Percentiles rank a stretch among this genome's conserved stretches.
These are phyloP conservation scores for Hexactinellida sp. DNA, from an alignment of 37 sponge, comb jelly and placozoan species.

Conservation along the genomic window DNA sequence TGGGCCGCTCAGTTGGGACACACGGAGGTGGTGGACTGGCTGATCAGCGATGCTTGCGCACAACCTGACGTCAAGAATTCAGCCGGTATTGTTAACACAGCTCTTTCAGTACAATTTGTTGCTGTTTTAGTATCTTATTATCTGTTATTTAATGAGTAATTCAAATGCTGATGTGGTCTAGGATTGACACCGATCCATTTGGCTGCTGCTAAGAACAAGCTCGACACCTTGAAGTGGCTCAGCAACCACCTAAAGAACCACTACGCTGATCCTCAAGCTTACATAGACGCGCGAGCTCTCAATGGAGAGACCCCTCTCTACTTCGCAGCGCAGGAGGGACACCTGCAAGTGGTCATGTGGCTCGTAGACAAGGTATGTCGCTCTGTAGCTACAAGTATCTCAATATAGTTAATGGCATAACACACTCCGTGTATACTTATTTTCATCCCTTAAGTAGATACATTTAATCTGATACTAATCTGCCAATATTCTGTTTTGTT, in stretches of 20 bases:
- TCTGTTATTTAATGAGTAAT: background rate
- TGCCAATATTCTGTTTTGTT: background rate
- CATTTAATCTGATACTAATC: background rate
- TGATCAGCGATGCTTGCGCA: slow-evolving; percentile 47
- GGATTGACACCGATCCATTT: slow-evolving; percentile 70
- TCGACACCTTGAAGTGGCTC: slow-evolving; percentile 52
- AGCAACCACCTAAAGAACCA: slow-evolving; percentile 39
- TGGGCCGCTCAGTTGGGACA: slow-evolving; percentile 84
- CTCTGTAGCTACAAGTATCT: slow-evolving; percentile 18
- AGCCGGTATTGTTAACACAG: too few species aligned
- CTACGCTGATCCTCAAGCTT: background rate
- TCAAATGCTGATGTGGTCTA: too few species aligned
- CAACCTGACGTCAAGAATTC: slow-evolving; percentile 37
- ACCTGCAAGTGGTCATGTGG: slow-evolving; percentile 45
- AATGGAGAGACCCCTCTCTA: slow-evolving; percentile 83
- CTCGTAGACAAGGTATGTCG: slow-evolving; percentile 70
- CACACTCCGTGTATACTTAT: too few species aligned
- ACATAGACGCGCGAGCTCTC: slow-evolving; percentile 31
- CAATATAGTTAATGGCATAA: background rate
- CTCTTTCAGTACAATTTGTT: too few species aligned
- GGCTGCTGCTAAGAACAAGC: slow-evolving; percentile 62
- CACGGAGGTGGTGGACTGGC: slow-evolving; percentile 46
- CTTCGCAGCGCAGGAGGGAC: slow-evolving; percentile 64
- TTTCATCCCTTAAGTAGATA: background rate
- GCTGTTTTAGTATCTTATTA: background rate